phyloP scores from a whole-genome alignment of 2,113 vertebrate genomes.

The Clarias batrachus region DNA sequence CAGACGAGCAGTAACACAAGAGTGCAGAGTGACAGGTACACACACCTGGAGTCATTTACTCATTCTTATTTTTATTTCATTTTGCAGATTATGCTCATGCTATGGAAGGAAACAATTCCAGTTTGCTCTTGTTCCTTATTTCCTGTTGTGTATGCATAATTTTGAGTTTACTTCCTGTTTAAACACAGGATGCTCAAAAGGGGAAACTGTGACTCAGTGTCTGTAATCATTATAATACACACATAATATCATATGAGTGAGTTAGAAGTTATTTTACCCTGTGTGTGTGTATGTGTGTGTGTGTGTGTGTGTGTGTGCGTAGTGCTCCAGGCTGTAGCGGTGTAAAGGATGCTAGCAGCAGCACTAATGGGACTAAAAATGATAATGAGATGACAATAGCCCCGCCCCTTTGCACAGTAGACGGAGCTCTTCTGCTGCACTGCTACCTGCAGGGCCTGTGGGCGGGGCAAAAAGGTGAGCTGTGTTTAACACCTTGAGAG shows the following conservation, averaged over 20 bases:
- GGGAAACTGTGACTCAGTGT: too few relatives aligned
- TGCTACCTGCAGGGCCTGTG: constrained; percentile 75
- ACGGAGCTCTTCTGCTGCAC: constrained; percentile 69
- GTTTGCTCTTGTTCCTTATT: background rate
- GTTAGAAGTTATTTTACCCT: background rate
- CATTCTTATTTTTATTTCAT: background rate
- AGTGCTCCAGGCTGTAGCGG: constrained; percentile 14
- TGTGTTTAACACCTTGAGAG: background rate
- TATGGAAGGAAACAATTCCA: background rate
- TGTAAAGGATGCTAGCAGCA: constrained; percentile 17
- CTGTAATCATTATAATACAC: background rate
- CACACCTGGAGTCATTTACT: background rate
- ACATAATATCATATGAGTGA: background rate
- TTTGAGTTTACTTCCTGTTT: background rate
- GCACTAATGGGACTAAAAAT: constrained; percentile 7
- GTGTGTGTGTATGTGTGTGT: background rate
- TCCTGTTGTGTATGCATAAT: background rate
- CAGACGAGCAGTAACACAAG: constrained; percentile 43
- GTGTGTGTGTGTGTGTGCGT: constrained; percentile 10
- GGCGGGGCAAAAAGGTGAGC: constrained; percentile 66
- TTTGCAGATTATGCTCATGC: background rate
- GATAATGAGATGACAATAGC: constrained; percentile 23
- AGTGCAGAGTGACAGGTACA: constrained; percentile 37
- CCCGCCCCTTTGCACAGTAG: constrained; percentile 40
- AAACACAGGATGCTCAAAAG: background rate